phyloP scores from a whole-genome alignment of 2,113 vertebrate species.

The Hystrix brachyura region DNA sequence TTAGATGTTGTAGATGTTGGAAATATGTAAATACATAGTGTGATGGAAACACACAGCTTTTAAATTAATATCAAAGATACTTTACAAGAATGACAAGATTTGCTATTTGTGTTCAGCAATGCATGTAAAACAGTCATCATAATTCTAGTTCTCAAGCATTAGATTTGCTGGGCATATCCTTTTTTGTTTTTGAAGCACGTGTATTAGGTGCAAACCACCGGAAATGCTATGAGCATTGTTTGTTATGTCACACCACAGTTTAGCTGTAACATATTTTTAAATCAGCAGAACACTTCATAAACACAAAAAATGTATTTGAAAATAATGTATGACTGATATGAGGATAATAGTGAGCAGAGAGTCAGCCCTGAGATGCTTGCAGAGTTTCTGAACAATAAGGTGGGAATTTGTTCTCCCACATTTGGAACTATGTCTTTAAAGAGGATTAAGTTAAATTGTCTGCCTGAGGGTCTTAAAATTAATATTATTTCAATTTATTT shows the following conservation, averaged over 20 bases:
- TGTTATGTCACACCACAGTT: neutral
- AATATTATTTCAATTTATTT: neutral
- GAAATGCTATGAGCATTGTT: conserved; percentile 58
- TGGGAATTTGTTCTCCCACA: neutral
- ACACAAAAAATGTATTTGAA: neutral
- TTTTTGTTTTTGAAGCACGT: conserved; percentile 16
- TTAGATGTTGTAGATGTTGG: neutral
- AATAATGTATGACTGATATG: conserved; percentile 24
- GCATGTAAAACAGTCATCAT: conserved; percentile 1
- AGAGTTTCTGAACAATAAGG: neutral
- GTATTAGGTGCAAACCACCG: conserved; percentile 23
- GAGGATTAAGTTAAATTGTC: neutral
- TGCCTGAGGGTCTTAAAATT: neutral
- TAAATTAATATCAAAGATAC: conserved; percentile 46
- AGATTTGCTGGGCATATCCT: neutral
- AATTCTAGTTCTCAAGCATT: conserved; percentile 38
- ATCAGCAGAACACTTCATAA: conserved; percentile 34
- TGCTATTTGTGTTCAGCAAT: conserved; percentile 21
- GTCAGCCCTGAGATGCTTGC: neutral
- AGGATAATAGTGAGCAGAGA: neutral
- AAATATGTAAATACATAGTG: neutral
- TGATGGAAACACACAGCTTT: neutral
- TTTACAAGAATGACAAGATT: conserved; percentile 9
- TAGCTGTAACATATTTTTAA: conserved; percentile 31
- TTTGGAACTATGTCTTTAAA: neutral